Conservation (phyloP, 2,888 invertebrate genomes). For the Drosophila glabriapex region DNA sequence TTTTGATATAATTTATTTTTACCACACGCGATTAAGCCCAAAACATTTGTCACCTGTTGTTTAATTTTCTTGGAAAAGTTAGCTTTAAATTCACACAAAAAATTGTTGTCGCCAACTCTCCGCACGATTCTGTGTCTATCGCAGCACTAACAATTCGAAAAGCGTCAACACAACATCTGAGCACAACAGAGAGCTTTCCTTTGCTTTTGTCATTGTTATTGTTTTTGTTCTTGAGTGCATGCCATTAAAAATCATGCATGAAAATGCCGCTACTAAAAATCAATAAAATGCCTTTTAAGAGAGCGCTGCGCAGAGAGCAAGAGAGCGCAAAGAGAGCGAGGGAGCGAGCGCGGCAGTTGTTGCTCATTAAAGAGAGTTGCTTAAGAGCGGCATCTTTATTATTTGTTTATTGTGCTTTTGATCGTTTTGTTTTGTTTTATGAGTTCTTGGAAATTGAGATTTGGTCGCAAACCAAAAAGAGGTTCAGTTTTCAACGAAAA, state of each 20-base stretch:
- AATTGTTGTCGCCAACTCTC: conserved; percentile 24
- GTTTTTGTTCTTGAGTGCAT: conserved; percentile 22
- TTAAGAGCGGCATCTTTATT: conserved; percentile 24
- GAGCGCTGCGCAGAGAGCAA: conserved; percentile 11
- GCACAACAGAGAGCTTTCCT: conserved; percentile 48
- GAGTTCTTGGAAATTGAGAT: conserved; percentile 36
- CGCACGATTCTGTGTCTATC: conserved; percentile 45
- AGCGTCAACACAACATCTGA: conserved; percentile 25
- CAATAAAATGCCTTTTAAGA: conserved; percentile 46
- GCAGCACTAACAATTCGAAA: conserved; percentile 53
- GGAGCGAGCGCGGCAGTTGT: background rate
- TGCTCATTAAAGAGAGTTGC: conserved; percentile 1
- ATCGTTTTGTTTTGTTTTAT: conserved; percentile 29
- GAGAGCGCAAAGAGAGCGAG: background rate
- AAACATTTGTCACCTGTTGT: background rate
- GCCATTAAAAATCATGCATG: conserved; percentile 6
- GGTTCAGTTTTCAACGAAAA: conserved; percentile 3
- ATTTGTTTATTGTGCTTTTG: conserved; percentile 40
- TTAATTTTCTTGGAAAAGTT: conserved; percentile 10
- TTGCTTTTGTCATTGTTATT: conserved; percentile 29
- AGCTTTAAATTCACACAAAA: conserved; percentile 4
- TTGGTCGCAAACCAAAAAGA: conserved; percentile 6
- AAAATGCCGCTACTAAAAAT: conserved; percentile 53
- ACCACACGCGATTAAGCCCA: background rate
- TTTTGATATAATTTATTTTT: background rate